Evolutionary conservation across 2,113 vertebrate genomes (phyloP), one percentile per base, ranked within the genome.

Genomic region (Strigops habroptila): DNA sequence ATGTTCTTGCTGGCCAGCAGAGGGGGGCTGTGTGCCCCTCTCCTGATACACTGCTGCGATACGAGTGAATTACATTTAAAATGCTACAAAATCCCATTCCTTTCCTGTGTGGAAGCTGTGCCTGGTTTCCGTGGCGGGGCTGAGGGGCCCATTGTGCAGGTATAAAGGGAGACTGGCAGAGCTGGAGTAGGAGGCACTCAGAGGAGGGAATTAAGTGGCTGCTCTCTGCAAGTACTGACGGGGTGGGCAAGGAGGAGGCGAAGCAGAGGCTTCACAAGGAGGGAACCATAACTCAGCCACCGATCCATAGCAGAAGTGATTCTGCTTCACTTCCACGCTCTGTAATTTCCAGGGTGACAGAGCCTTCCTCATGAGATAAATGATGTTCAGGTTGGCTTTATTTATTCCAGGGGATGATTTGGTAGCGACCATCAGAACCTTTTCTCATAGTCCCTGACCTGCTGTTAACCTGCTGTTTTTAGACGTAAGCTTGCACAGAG

Each of bases 391-490:
- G 25, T 35, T 73, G 39, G 15, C 27, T 82, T 25, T 15, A 2
- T 24, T 59, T 44, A 10, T 14, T 55, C 30, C 51, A 1, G 0
- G 1, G 27, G 49, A 13, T 9, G 39, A 6, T n/a, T 41, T 13
- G 11, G 31, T 35, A 11, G 21, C 6, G 22, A 13, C 60, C 33
- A 10, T 19, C 62, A 80, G 63, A 60, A 30, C 31, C 62, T 23
- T 24, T 82, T 18, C 70, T 71, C 39, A 18, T 37, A 18, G 18
- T 67, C 67, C 9, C 70, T 71, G 77, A 76, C 48, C 74, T 70
- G 88, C 63, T 62, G 1, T 3, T 25, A 28, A 31, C 22, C 24
- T 4, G 57, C 70, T 82, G 1, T 46, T 86, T 69, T 90, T 53
- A 91, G 84, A n/a, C 31, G 37, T 12, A 31, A 37, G 14, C 65